Percentiles rank a stretch among this genome's conserved stretches.
Conservation (phyloP, 2,888 invertebrate genomes). For the Lasioglossum villosulum region DNA sequence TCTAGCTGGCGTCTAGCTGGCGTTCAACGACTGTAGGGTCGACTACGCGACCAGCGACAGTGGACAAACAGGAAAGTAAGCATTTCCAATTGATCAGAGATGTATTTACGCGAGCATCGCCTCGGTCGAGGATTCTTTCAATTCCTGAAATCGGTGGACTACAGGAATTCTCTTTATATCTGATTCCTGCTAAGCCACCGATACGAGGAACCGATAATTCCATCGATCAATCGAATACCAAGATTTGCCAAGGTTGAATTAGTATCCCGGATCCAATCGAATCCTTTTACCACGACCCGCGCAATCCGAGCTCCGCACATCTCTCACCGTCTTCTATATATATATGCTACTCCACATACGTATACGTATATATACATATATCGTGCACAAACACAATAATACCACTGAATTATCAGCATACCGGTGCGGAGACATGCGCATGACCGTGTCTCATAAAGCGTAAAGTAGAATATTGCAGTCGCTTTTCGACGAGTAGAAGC, state of each 20-base stretch:
- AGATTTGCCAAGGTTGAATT: slow-evolving; percentile 47
- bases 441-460: slow-evolving; percentile 32
- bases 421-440: slow-evolving; percentile 14
- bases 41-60: not conserved
- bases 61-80: not conserved
- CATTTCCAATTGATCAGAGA: not conserved
- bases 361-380: not conserved
- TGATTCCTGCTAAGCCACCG: slow-evolving; percentile 24
- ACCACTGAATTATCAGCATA: slow-evolving; percentile 33
- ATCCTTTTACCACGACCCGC: not conserved
- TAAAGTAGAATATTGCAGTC: slow-evolving; percentile 39
- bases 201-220: slow-evolving; percentile 47
- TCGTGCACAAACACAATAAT: slow-evolving; percentile 26
- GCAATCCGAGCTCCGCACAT: not conserved
- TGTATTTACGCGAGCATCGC: not conserved
- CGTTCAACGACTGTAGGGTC: not conserved
- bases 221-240: slow-evolving; percentile 55
- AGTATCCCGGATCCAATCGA: slow-evolving; percentile 31
- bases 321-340: not conserved
- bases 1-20: not conserved
- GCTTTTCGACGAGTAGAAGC: slow-evolving; percentile 30
- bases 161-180: slow-evolving; percentile 11
- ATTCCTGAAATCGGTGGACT: not conserved
- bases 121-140: not conserved
- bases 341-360: not conserved